Evolutionary conservation across 2,888 invertebrate genomes (phyloP), one percentile per base, ranked within the genome.

Genomic region (Caenorhabditis sulstoni): DNA sequence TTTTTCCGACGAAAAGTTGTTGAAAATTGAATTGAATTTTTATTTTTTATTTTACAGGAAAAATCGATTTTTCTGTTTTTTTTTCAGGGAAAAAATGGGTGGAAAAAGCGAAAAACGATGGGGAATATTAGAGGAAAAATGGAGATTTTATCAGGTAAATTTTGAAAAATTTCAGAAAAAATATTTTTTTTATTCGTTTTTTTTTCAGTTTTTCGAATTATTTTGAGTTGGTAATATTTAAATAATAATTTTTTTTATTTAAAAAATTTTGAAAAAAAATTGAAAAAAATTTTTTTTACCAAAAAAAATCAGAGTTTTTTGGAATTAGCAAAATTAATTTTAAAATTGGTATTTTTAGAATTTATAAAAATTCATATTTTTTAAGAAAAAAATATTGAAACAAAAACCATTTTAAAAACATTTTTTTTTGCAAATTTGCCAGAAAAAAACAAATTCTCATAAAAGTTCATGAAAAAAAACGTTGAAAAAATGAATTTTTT

Each of bases 111-210:
- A n/a, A n/a, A 44, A 47, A 50, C 29, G 50, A 20, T 71, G 70
- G 70, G 70, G 70, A 55, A 29, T 71, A 16, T 29, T 71, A 39
- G 23, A 62, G 14, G 37, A 66, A 20, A 22, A 16, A 22, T 74
- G 57, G 50, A 58, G 47, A 7, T 66, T 65, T 35, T 74, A 58
- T 49, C 20, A 74, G 65, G 74, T 74, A 35, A 53, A n/a, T 61
- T 47, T 35, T 2, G 22, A 1, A 16, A 62, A 37, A 18, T 55
- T 55, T 55, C 35, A 4, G 35, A 44, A 22, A 29, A 29, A 29
- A 29, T 5, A 29, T 29, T 29, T 29, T 29, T 29, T 29, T 29
- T 29, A n/a, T n/a, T n/a, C 3, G 23, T 3, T 23, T n/a, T 53
- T 22, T 8, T 22, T 22, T 50, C 4, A 50, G 3, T 50, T 50